Base-by-base conservation (phyloP, 1,140 invertebrate genomes). In the Aphelenchoides fujianensis region DNA sequence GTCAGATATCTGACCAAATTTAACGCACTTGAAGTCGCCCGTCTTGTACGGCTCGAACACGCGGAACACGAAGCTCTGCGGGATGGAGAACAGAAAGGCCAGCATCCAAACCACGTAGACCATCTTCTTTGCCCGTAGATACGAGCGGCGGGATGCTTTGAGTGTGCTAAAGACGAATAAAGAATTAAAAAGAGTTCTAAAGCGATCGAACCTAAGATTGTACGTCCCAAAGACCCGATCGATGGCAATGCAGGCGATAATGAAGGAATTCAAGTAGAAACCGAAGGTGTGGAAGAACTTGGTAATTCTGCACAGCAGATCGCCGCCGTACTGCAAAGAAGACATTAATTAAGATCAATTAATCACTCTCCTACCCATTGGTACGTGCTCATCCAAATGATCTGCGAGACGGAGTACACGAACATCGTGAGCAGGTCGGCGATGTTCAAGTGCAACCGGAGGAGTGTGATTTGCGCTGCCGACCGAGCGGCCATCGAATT, bases 271-370 rank as follows among this genome's bases (percentile, higher is more conserved):
- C 36, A 82, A 61, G 68, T 82, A 82, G 66, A 82, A 82, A 34
- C 75, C 73, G 69, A 84, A 82, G 2, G 81, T 82, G 71, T 84
- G 75, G 67, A 82, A 82, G 70, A 82, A 82, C 41, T 84, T 82
- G 53, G 73, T 76, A 0, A 84, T 53, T 57, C 80, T 53, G 64
- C 82, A 82, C 2, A 82, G 62, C 9, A 82, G 59, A 36, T 82
- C 82, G 41, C 81, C 81, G 35, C 75, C 79, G 66, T 84, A 77
- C n/a, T n/a, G n/a, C n/a, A n/a, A n/a, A n/a, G n/a, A n/a, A n/a
- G n/a, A n/a, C n/a, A n/a, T n/a, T n/a, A n/a, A n/a, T n/a, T n/a
- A n/a, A n/a, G n/a, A n/a, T n/a, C n/a, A n/a, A n/a, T n/a, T n/a
- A n/a, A n/a, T n/a, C n/a, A n/a, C n/a, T n/a, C n/a, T n/a, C n/a